phyloP scores from a whole-genome alignment of 2,888 invertebrate genomes.

The Melangyna quadrimaculata region DNA sequence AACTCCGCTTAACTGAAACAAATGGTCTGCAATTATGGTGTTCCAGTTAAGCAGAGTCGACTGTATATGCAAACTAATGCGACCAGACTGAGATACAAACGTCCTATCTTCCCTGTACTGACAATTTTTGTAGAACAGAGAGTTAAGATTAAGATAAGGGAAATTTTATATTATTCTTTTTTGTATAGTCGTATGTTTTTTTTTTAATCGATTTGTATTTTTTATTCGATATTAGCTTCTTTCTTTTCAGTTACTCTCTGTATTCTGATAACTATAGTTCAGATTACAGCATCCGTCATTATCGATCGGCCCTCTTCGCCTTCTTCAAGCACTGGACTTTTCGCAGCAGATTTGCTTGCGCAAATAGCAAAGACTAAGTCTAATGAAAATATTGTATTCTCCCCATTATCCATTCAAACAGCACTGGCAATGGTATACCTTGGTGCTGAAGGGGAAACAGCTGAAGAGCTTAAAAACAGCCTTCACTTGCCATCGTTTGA shows the following conservation, averaged over 20 bases:
- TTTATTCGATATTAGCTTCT: no score
- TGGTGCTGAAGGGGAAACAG: slow-evolving; percentile 84
- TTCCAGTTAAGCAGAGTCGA: no score
- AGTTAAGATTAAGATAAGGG: no score
- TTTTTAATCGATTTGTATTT: no score
- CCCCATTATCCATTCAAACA: slow-evolving; percentile 89
- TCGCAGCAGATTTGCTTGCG: slow-evolving; percentile 74
- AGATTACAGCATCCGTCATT: slow-evolving; percentile 27
- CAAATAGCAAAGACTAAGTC: slow-evolving; percentile 63
- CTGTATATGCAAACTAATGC: no score
- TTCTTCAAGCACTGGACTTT: slow-evolving; percentile 53
- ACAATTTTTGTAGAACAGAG: no score
- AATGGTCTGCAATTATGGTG: no score
- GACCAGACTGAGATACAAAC: no score
- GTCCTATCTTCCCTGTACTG: no score
- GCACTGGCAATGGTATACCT: slow-evolving; percentile 87
- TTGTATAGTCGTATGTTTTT: no score
- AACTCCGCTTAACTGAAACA: no score
- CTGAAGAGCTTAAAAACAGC: slow-evolving; percentile 74
- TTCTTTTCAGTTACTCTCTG: slow-evolving; percentile 2
- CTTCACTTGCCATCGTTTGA: slow-evolving; percentile 74
- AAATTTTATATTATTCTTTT: no score
- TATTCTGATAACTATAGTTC: not conserved
- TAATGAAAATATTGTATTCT: slow-evolving; percentile 85
- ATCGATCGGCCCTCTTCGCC: not conserved